phyloP scores from a whole-genome alignment of 2,113 vertebrate genomes.

The Lipotes vexillifer region DNA sequence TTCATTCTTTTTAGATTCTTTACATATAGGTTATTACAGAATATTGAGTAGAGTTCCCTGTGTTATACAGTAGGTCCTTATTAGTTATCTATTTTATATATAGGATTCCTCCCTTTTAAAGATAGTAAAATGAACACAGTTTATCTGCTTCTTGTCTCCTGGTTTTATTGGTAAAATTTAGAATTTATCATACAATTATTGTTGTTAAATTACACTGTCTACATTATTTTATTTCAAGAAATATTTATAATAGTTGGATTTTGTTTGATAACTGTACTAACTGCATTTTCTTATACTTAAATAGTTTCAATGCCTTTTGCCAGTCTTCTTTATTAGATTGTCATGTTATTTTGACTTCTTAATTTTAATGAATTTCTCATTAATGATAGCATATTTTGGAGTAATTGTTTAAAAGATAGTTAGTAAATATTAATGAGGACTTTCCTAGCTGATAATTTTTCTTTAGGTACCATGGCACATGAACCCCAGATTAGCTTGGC shows the following conservation, averaged over 20 bases:
- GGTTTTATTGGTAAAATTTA: conserved; percentile 2
- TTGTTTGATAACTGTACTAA: background rate
- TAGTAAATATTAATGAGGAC: background rate
- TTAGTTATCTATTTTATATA: too few species aligned
- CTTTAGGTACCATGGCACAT: background rate
- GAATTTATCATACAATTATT: background rate
- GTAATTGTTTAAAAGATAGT: background rate
- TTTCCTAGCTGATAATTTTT: background rate
- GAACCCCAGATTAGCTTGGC: background rate
- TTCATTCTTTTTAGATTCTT: too few species aligned
- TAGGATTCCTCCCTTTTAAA: background rate
- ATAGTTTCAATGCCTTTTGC: background rate
- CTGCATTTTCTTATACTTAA: background rate
- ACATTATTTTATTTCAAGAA: background rate
- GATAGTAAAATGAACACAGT: background rate
- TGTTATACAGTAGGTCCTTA: too few species aligned
- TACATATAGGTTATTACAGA: too few species aligned
- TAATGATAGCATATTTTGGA: background rate
- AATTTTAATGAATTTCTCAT: background rate
- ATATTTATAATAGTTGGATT: background rate
- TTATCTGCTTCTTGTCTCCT: background rate
- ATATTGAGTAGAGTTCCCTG: too few species aligned
- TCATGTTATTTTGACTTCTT: background rate
- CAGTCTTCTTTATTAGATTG: background rate
- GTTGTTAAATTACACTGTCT: background rate